Evolutionary conservation across 1,140 invertebrate genomes (phyloP), one percentile per base, ranked within the genome.

Genomic region (Eriocheir sinensis): DNA sequence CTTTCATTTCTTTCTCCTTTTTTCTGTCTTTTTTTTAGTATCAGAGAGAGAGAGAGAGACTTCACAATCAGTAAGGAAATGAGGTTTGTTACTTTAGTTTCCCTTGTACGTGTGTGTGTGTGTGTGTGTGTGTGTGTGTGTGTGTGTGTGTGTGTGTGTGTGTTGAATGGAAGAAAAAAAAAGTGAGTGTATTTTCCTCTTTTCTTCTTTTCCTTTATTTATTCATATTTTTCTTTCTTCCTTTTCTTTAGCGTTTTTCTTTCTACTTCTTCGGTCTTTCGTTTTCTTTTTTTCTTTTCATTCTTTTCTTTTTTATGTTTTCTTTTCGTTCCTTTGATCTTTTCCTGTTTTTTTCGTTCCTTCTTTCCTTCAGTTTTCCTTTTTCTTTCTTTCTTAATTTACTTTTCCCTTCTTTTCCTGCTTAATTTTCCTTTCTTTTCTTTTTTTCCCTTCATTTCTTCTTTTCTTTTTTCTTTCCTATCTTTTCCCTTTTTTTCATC

Each of bases 121-220:
- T 48, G 44, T 48, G 44, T 48, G 15, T 15, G 4, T 4, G 4
- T 48, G 60, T 72, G 60, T 72, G 60, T 72, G 60, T 72, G 60
- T 72, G 60, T 72, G 60, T 72, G 21, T 72, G 60, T 72, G 60
- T 72, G 60, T 72, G 60, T 72, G 60, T 72, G 21, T 72, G 60
- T 72, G 60, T 72, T n/a, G n/a, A n/a, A n/a, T n/a, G n/a, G n/a
- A n/a, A n/a, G n/a, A n/a, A n/a, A n/a, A n/a, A n/a, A n/a, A n/a
- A n/a, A n/a, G 60, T 72, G 60, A n/a, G 60, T 72, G 60, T 72
- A 48, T 48, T 48, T 48, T 6, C 4, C 15, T 48, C 44, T 48
- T 6, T 48, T 48, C 15, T 6, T 48, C 15, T 6, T 48, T 48
- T 48, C 15, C 4, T 48, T 48, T 48, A 48, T 48, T 48, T 48